Base-by-base conservation (phyloP, 2,888 invertebrate species). In the Athalia rosae region DNA sequence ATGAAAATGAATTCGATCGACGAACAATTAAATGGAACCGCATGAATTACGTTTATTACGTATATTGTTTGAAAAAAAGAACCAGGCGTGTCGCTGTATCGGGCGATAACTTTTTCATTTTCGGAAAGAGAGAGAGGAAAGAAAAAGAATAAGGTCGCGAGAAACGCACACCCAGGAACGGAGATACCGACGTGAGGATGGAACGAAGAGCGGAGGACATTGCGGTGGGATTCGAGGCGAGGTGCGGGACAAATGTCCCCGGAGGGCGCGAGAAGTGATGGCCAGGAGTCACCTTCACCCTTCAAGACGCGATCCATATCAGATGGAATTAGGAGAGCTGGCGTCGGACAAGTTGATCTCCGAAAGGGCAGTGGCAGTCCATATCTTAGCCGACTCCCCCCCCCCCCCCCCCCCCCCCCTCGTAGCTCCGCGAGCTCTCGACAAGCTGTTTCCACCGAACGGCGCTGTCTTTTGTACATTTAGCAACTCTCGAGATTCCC, bases 301-400 rank as follows among this genome's bases (percentile, higher is more conserved):
- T 43, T 58, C 56, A 71, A 71, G 71, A 43, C 71, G 13, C 58
- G 71, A 71, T 71, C 71, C 71, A 58, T 71, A 71, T 71, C 71
- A 71, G 71, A 43, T 13, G 71, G 71, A 71, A 71, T 71, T 71
- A 71, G 71, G 58, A 71, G 58, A 58, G 56, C 45, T 71, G 71
- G 43, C 45, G 71, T 71, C 50, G 71, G 71, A 71, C 71, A 45
- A 71, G 71, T 71, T 71, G 71, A 71, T 71, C 71, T 71, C 71
- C 56, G 43, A 58, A 7, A 56, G 71, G 71, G 4, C 56, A 58
- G 56, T 71, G 56, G 9, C 56, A 58, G 71, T 71, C 58, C 71
- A 71, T 71, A 71, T 71, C 58, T 71, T 71, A 71, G 53, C 45
- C 53, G 4, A 9, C 43, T n/a, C 58, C 58, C 7, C 4, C 41